These are phyloP conservation scores for Lagopus leucura DNA, from an alignment of 2,113 vertebrate genomes.

Conservation along the genomic window DNA sequence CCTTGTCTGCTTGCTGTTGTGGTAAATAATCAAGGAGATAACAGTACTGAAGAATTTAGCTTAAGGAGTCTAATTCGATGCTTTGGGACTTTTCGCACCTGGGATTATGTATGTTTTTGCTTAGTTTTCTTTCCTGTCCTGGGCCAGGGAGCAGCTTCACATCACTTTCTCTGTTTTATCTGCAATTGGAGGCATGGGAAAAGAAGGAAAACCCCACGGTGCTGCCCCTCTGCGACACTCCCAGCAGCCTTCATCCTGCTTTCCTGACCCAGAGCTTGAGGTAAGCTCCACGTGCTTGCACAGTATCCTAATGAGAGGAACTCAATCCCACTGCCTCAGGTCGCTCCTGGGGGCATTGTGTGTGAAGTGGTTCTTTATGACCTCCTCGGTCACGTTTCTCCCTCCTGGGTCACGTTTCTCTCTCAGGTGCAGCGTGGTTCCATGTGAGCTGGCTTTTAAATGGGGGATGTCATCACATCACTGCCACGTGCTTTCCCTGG, in stretches of 20 bases:
- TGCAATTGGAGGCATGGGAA: background rate
- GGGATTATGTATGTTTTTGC: background rate
- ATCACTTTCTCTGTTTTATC: background rate
- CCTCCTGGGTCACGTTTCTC: background rate
- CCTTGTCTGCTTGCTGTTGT: background rate
- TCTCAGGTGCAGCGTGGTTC: background rate
- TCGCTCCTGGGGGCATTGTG: background rate
- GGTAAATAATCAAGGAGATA: slow-evolving; percentile 18
- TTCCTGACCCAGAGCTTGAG: background rate
- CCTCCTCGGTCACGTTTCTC: background rate
- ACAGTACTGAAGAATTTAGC: background rate
- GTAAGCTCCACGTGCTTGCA: background rate
- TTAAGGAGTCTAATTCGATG: background rate
- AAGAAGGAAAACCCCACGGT: background rate
- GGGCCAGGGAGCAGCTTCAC: background rate
- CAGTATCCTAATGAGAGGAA: background rate
- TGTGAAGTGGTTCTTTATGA: accelerated
- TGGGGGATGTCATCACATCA: background rate
- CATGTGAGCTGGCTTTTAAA: no score
- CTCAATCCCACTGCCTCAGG: no score
- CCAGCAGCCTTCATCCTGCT: no score
- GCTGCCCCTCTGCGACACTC: background rate
- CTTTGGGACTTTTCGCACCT: background rate
- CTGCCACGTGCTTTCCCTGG: background rate
- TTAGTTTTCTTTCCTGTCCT: background rate